A percentile compares a stretch with the other conserved stretches of the same genome.
These are phyloP conservation scores for Caenorhabditis tropicalis DNA, from an alignment of 1,140 invertebrate genomes.

Conservation along the genomic window DNA sequence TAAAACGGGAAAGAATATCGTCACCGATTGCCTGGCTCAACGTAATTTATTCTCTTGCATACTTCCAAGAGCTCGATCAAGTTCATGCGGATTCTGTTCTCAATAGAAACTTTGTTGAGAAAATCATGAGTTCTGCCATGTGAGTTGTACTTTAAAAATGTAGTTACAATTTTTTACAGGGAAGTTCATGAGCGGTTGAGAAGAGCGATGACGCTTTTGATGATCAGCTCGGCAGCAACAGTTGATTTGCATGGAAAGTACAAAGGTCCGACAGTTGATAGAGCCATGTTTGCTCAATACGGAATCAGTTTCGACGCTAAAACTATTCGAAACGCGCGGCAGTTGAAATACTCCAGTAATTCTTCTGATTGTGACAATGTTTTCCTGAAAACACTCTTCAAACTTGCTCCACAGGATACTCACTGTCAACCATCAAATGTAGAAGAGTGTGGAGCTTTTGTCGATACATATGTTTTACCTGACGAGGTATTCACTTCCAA, in stretches of 20 bases:
- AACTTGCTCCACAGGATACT: slow-evolving; percentile 20
- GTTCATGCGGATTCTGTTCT: not conserved
- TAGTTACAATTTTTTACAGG: not conserved
- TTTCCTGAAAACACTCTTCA: not conserved
- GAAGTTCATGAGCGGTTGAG: slow-evolving; percentile 5
- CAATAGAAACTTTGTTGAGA: not conserved
- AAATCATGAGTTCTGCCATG: not conserved
- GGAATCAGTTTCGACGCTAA: not conserved
- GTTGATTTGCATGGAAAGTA: slow-evolving; percentile 18
- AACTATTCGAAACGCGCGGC: not conserved
- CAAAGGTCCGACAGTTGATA: not conserved
- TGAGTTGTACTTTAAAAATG: not conserved
- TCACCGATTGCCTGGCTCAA: not conserved
- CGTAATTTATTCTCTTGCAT: not conserved
- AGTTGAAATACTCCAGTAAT: not conserved
- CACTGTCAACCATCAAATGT: not conserved
- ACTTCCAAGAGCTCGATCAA: slow-evolving; percentile 12
- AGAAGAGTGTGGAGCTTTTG: slow-evolving; percentile 29
- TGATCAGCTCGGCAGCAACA: slow-evolving; percentile 6
- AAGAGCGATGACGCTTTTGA: slow-evolving; percentile 3
- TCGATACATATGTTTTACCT: not conserved
- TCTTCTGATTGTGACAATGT: not conserved
- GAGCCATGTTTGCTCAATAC: not conserved
- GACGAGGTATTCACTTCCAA: slow-evolving; percentile 9
- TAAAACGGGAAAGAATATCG: not conserved